Evolutionary conservation across 2,888 invertebrate genomes (phyloP), one percentile per base, ranked within the genome.

Genomic region (Hyppa rectilinea): DNA sequence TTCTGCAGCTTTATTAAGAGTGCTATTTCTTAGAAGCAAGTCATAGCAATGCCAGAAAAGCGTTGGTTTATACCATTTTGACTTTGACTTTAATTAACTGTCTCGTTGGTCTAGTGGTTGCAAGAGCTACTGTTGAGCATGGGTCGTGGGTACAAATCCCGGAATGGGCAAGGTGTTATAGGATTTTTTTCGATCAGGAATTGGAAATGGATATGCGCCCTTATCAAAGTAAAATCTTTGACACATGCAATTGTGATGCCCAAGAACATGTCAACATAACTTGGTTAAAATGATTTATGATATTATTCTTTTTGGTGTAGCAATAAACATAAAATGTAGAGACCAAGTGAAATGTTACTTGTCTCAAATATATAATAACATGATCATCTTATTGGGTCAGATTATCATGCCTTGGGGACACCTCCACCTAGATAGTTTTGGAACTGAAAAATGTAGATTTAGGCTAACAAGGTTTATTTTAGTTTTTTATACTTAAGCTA

Each of bases 401-500:
- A 71, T 71, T 76, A 71, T 61, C 20, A 17, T 56, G 12, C 71
- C 60, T 38, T 61, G 34, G 29, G 55, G 29, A 64, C 7, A 43
- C 56, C 62, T 40, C 7, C 1, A 23, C 12, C 29, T 12, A 0
- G 29, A 29, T 12, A 10, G 68, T 53, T 47, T 45, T 36, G 7
- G n/a, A 58, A 12, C 31, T 38, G 20, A 29, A 10, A 14, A n/a
- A 45, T 43, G 20, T 26, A 58, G 9, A n/a, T 58, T 0, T 40
- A 47, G 5, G 10, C 7, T 64, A 20, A 36, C 7, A 43, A 40
- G 26, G 6, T 47, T n/a, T 12, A n/a, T 4, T 20, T 26, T 45
- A 23, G 9, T 40, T 7, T 34, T 64, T n/a, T 1, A 2, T 53
- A n/a, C n/a, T n/a, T n/a, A 6, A 29, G 20, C 1, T 6, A 29